Evolutionary conservation across 1,140 invertebrate species (phyloP), one percentile per base, ranked within the genome.

Genomic region (Drosophila sulfurigaster): DNA sequence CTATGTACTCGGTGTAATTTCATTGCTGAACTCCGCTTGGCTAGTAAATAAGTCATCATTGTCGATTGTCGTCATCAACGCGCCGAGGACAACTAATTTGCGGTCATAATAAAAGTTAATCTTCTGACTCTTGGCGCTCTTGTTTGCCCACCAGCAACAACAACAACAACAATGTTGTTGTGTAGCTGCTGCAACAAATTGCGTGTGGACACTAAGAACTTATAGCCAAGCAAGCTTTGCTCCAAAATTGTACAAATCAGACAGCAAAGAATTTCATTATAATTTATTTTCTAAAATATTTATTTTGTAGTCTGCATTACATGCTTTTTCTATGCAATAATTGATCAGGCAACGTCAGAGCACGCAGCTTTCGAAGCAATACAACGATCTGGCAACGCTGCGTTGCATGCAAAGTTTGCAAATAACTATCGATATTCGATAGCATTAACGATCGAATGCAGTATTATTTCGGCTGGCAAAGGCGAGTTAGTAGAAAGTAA

Each of bases 41-140:
- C 43, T 60, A 88, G 85, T 88, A 88, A 89, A 89, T 89, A 89
- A 89, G 85, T 85, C 85, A 89, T 90, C 85, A 85, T 89, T 85
- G 85, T 86, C 85, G 86, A 83, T 88, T 89, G 86, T 89, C 85
- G 85, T 89, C 85, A 89, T 89, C 85, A 89, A 81, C 85, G 78
- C 83, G 83, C 76, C 73, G 78, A 90, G 85, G 86, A 92, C 91
- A 92, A 91, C 91, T 92, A 91, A 92, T 92, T 92, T 92, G 91
- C 87, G 91, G 91, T 91, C 82, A 92, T 92, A 92, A 92, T 91
- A 92, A 91, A 91, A 92, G 91, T 92, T 92, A 91, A 92, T 92
- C 85, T 89, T 89, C 81, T 89, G 81, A 85, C 85, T 89, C 75
- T 76, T 81, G 73, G 70, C 75, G 51, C 63, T 25, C 20, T 58